Conservation (phyloP, 2,113 vertebrate species). For the Dryoscopus gambensis region DNA sequence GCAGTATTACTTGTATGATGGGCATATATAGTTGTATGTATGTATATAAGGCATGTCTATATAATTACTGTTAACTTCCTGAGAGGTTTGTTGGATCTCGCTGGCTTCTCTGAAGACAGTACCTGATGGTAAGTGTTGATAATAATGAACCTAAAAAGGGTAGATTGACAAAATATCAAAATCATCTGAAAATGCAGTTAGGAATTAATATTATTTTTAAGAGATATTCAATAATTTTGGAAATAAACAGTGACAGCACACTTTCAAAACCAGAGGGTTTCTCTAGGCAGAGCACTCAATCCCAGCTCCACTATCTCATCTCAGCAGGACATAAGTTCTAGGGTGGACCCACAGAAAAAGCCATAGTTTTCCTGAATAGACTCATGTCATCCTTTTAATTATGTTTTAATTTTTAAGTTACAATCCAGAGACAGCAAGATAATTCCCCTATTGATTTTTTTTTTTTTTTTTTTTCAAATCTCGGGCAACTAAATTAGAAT, state of each 20-base stretch:
- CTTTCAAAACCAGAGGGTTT: not conserved
- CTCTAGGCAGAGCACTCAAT: not conserved
- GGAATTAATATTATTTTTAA: not conserved
- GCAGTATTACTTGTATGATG: not conserved
- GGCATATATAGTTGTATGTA: not conserved
- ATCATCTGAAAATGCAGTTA: not conserved
- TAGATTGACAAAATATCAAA: not conserved
- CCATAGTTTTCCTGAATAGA: not conserved
- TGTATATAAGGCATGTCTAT: not conserved
- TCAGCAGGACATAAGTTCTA: not conserved
- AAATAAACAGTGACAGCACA: not conserved
- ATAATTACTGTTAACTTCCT: not conserved
- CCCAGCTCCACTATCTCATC: not conserved
- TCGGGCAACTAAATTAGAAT: slow-evolving; percentile 1
- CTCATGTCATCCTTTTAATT: not conserved
- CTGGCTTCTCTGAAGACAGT: not conserved
- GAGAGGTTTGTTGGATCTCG: not conserved
- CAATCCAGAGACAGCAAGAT: not conserved
- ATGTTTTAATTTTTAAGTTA: not conserved
- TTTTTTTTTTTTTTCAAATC: not conserved
- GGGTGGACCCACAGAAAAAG: not conserved
- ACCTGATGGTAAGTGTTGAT: not conserved
- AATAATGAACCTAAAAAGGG: not conserved
- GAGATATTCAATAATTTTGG: not conserved
- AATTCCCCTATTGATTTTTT: not conserved